These are phyloP conservation scores for Clarias platycephalus DNA, from an alignment of 2,797 vertebrate genomes.

Conservation along the genomic window DNA sequence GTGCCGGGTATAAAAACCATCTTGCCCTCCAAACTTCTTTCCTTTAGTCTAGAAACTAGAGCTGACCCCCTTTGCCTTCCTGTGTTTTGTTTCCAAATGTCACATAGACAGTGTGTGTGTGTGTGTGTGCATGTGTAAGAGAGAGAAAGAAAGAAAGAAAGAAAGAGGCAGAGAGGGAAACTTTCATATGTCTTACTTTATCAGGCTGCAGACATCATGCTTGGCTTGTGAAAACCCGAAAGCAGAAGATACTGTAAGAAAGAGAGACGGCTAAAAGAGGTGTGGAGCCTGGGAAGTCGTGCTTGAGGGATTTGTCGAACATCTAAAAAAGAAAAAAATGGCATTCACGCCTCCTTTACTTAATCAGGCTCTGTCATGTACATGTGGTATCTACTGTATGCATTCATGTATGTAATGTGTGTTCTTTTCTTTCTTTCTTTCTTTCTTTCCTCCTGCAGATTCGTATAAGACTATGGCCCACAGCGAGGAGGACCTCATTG, in stretches of 20 bases:
- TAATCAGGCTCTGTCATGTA: not conserved
- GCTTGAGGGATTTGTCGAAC: conserved; percentile 1
- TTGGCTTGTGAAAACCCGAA: not conserved
- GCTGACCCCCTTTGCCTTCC: conserved; percentile 73
- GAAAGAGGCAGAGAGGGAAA: not conserved
- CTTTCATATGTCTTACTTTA: not conserved
- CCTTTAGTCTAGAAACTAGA: conserved; percentile 58
- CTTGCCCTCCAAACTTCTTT: conserved; percentile 40
- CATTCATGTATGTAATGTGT: not conserved
- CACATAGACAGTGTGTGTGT: conserved; percentile 55
- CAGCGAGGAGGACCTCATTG: conserved; percentile 92
- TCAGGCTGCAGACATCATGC: conserved; percentile 2
- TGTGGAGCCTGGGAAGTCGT: not conserved
- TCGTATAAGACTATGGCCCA: conserved; percentile 80
- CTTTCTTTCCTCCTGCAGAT: conserved; percentile 35
- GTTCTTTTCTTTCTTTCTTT: not conserved
- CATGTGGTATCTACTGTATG: not conserved
- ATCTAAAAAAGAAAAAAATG: not conserved
- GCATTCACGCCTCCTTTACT: not conserved
- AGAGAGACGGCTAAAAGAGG: not conserved
- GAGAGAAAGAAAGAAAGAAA: not conserved
- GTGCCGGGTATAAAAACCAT: not conserved
- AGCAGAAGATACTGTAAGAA: conserved; percentile 1
- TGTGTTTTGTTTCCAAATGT: conserved; percentile 63
- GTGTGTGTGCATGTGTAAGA: not conserved